Evolutionary conservation across 2,113 vertebrate species (phyloP), one percentile per base, ranked within the genome.

Genomic region (Deroptyus accipitrinus): DNA sequence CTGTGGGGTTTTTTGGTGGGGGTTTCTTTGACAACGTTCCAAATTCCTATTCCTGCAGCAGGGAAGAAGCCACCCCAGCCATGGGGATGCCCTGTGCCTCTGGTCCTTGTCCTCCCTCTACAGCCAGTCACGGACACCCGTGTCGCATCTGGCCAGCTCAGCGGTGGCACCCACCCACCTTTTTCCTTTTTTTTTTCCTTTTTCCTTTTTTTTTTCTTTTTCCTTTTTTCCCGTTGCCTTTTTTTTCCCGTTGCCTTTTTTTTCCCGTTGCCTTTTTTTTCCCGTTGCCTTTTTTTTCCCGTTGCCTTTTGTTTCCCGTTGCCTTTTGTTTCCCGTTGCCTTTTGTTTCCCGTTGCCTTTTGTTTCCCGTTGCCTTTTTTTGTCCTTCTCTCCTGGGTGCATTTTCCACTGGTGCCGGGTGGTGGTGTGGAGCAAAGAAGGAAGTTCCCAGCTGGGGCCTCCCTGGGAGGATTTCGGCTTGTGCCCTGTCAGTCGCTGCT

Each of bases 341-440:
- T n/a, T n/a, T n/a, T n/a, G n/a, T n/a, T n/a, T n/a, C n/a, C n/a
- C n/a, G n/a, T n/a, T n/a, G n/a, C n/a, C n/a, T n/a, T n/a, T n/a
- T n/a, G n/a, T n/a, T n/a, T n/a, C n/a, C n/a, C n/a, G n/a, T n/a
- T n/a, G n/a, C n/a, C n/a, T n/a, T n/a, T n/a, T n/a, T n/a, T n/a
- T n/a, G n/a, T n/a, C n/a, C 41, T 15, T 15, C 66, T 70, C 51
- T 70, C 62, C 39, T 59, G 64, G 11, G 23, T 55, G 39, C 44
- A 64, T 15, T 14, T 41, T 49, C 41, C 54, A 27, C 48, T 62
- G 0, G 1, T 1, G 1, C 0, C 0, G 23, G 37, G 31, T 59
- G 61, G n/a, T 0, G 2, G 48, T 6, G 39, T 22, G 25, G 46
- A 66, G 35, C 23, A 11, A 16, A 78, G 66, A 62, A 44, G 86